phyloP scores from a whole-genome alignment of 2,113 vertebrate species.

The Podarcis cretensis region DNA sequence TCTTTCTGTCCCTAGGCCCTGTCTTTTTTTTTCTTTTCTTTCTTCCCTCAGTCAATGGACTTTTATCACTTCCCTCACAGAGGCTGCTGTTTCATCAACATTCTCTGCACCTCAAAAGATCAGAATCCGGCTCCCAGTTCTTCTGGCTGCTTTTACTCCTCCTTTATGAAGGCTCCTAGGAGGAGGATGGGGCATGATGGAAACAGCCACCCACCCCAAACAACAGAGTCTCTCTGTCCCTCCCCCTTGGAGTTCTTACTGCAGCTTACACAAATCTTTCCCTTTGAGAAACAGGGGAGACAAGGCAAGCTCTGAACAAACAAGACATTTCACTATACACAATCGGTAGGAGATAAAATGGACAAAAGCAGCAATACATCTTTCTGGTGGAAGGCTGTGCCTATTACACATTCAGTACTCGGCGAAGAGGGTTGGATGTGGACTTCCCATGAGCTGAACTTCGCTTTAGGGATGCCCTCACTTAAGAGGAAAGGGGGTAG shows the following conservation, averaged over 20 bases:
- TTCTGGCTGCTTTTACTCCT: no score
- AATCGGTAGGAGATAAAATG: neutral
- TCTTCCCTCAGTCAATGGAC: no score
- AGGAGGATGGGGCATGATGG: no score
- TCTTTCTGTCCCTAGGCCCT: neutral
- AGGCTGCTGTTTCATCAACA: neutral
- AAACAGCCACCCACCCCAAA: no score
- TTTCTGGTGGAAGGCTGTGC: neutral
- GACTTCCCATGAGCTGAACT: no score
- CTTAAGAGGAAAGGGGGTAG: no score
- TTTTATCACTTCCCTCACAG: neutral
- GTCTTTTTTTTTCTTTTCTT: no score
- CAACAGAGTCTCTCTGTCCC: no score
- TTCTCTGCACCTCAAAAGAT: neutral
- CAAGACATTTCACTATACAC: neutral
- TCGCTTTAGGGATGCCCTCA: no score
- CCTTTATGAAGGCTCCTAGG: no score
- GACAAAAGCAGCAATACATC: neutral
- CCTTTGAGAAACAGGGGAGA: neutral
- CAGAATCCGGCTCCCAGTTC: neutral
- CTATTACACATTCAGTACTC: neutral
- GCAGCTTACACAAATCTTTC: neutral
- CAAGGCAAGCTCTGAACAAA: neutral
- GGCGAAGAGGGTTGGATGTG: neutral
- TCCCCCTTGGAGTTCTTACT: no score